phyloP scores from a whole-genome alignment of 2,113 vertebrate species.

The Herpailurus yagouaroundi region DNA sequence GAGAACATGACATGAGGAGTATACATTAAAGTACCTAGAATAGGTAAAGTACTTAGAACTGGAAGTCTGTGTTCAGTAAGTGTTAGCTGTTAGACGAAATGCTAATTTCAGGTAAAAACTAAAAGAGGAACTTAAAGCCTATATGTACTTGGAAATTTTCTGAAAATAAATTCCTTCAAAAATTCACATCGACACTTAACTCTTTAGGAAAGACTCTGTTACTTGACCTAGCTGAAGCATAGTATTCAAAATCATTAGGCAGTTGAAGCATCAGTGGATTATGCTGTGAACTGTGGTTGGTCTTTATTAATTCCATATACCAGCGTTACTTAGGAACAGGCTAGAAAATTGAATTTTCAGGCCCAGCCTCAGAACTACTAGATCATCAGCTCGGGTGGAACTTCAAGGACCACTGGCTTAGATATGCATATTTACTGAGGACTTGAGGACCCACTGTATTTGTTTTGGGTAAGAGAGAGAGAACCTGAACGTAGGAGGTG shows the following conservation, averaged over 20 bases:
- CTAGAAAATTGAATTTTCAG: neutral
- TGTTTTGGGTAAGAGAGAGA: neutral
- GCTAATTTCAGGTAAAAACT: neutral
- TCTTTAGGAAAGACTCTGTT: neutral
- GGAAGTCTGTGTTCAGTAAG: neutral
- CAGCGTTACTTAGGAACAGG: neutral
- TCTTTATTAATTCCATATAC: neutral
- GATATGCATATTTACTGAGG: neutral
- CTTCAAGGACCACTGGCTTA: neutral
- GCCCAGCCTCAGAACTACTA: neutral
- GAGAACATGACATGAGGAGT: neutral
- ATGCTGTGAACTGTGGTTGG: neutral
- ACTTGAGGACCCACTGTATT: neutral
- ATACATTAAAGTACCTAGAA: neutral
- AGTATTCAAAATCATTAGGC: neutral
- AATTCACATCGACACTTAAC: neutral
- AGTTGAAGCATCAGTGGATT: neutral
- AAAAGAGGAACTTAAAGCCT: neutral
- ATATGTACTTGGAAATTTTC: neutral
- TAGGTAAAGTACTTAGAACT: neutral
- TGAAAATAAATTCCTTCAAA: neutral
- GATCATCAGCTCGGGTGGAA: neutral
- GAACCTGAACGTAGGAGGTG: neutral
- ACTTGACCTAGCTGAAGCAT: neutral
- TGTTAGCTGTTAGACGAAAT: neutral